Evolutionary conservation across 37 sponge, comb jelly and placozoan genomes (phyloP), one percentile per base, ranked within the genome.

Genomic region (Crambe crambe): DNA sequence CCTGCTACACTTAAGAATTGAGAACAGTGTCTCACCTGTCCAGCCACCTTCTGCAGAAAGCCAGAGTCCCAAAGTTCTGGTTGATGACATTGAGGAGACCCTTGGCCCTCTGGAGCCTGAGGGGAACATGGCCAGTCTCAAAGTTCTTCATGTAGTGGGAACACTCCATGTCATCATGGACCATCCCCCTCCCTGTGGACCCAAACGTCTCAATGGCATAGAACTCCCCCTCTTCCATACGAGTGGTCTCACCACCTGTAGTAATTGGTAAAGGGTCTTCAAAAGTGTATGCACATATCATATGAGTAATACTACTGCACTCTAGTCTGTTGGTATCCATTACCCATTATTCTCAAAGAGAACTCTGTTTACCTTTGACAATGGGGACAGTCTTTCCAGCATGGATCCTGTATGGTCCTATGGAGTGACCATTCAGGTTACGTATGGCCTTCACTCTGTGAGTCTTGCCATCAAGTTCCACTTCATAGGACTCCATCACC

Each of bases 201-300:
- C 99, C 99, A 73, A 98, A 98, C 10, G 99, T 98, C 72, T 98
- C 99, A 41, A 98, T 98, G 37, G 99, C 99, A 86, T 85, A 98
- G 82, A 96, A 91, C 79, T 98, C 99, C 36, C 96, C 96, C 58
- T 98, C 99, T 69, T 98, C 99, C 99, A 98, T 98, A 30, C 66
- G 83, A 1, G 95, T 96, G 30, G 83, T 83, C 36, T 98, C 97
- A 23, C 90, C 89, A 44, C 87, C 83, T 78, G 35, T 23, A 36
- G 31, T 39, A 69, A 42, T 38, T 22, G 67, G 10, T 27, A 30
- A 43, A 8, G 43, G 15, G n/a, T n/a, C n/a, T n/a, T n/a, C n/a
- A n/a, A n/a, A n/a, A n/a, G n/a, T n/a, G n/a, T n/a, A n/a, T n/a
- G n/a, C n/a, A n/a, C n/a, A n/a, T n/a, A n/a, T n/a, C n/a, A n/a